These are phyloP conservation scores for Pantherophis alleghaniensis DNA, from an alignment of 2,797 vertebrate species.

Conservation along the genomic window DNA sequence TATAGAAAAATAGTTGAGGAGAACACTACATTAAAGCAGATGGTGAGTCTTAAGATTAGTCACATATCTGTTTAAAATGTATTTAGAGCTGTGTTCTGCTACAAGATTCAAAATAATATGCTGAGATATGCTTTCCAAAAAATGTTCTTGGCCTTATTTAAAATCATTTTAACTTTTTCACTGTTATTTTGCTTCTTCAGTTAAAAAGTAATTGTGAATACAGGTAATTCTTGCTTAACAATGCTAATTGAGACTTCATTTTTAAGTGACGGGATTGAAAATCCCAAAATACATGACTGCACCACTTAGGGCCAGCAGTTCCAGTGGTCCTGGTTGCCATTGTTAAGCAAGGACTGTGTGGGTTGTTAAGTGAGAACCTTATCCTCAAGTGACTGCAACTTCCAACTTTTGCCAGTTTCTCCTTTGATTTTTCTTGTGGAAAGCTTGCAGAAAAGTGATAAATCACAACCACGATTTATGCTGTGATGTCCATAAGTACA, in stretches of 20 bases:
- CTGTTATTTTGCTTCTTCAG: neutral
- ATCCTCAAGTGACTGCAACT: neutral
- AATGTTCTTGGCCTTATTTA: neutral
- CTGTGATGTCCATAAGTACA: neutral
- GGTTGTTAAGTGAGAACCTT: neutral
- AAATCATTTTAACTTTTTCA: neutral
- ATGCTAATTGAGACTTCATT: neutral
- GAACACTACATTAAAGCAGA: slow-evolving; percentile 61
- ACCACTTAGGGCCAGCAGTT: neutral
- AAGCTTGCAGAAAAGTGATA: neutral
- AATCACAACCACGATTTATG: neutral
- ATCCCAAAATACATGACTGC: neutral
- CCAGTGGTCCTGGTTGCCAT: neutral
- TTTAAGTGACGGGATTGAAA: neutral
- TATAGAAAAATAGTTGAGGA: slow-evolving; percentile 63
- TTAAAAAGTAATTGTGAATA: neutral
- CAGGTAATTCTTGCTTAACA: neutral
- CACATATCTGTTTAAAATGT: slow-evolving; percentile 1
- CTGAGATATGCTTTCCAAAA: neutral
- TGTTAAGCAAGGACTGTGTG: neutral
- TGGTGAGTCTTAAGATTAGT: slow-evolving; percentile 60
- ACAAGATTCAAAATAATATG: neutral
- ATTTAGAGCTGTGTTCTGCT: neutral
- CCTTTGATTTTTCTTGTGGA: neutral
- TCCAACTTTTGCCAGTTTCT: neutral